Base-by-base conservation (phyloP, 1,140 invertebrate species). In the Pseudoatta argentina region DNA sequence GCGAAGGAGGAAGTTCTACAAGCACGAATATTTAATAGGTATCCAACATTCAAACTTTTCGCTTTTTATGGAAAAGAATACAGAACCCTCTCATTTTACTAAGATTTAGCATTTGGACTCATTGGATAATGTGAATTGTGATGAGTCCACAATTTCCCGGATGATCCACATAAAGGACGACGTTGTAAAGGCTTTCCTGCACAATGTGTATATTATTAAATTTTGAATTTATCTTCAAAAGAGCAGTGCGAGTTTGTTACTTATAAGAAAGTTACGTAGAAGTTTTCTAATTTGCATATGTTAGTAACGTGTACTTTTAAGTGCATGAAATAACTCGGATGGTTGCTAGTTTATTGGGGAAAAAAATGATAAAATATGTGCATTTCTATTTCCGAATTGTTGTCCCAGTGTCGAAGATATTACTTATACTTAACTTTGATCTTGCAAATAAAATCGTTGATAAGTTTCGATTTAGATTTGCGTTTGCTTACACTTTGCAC, bases 11-110 rank as follows among this genome's bases (percentile, higher is more conserved):
- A 88, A 93, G 92, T 94, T 93, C 85, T 93, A 91, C 91, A 91
- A 94, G 93, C 94, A 95, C 93, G 94, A 94, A 94, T 94, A 91
- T 91, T 91, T 92, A 87, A 88, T 91, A 91, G 88, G 57, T 89
- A 89, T 77, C 27, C 89, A 88, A 88, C 67, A 88, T 87, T 92
- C 82, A 67, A 87, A 90, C 71, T 90, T 89, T 86, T 87, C 55
- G 69, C 53, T 67, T 82, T 83, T 69, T 30, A 67, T 72, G 66
- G 51, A 64, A 81, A 86, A 89, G 63, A 69, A 82, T 89, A 86
- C 51, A 79, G 82, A 59, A 77, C 39, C 64, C 48, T 66, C 63
- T 88, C 72, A 77, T n/a, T 55, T 72, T 66, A 51, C 53, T 88
- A 59, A 21, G n/a, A 59, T 85, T 64, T 39, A 57, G 75, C 44